Base-by-base conservation (phyloP, 2,797 vertebrate species). In the Microtus obscurus region DNA sequence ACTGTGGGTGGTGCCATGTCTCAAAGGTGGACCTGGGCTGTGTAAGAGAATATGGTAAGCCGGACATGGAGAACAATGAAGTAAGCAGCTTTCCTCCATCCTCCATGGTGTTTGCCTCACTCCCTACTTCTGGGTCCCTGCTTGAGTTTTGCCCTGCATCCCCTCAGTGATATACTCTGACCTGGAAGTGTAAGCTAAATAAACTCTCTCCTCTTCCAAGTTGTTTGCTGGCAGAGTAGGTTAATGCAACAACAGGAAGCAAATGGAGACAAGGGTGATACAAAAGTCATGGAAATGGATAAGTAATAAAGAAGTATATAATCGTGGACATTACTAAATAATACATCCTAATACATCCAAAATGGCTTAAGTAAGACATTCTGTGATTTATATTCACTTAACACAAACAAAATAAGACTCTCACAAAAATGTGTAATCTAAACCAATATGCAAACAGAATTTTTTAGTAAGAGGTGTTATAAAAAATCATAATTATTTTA, bases 341-440 rank as follows among this genome's bases (percentile, higher is more conserved):
- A 37, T 48, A 88, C 0, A 69, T 45, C 16, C n/a, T 14, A 53
- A 37, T 48, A 85, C 0, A 69, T 45, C 16, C n/a, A 45, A 78
- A 87, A 23, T 48, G 45, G n/a, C 61, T 74, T 80, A 79, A 59
- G 63, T 59, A 34, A 21, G 48, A 56, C 76, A 81, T 76, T n/a
- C 40, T 27, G 61, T 59, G 43, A 56, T 40, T 31, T 73, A 59
- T 59, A 34, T 43, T 48, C 40, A 40, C 17, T 43, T 69, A 86
- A 17, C 67, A 74, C 8, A 40, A 80, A n/a, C 63, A 63, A 59
- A 65, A 45, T 63, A 67, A 88, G 16, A 69, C 21, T 12, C 86
- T 17, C 86, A 81, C 4, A 92, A 90, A 91, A 90, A 63, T 91
- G 31, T 40, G 56, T 81, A 96, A 78, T 37, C 51, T 85, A 74